Percentiles rank a stretch among this genome's conserved stretches.
phyloP scores from a whole-genome alignment of 2,797 vertebrate genomes.

The Cuculus canorus region DNA sequence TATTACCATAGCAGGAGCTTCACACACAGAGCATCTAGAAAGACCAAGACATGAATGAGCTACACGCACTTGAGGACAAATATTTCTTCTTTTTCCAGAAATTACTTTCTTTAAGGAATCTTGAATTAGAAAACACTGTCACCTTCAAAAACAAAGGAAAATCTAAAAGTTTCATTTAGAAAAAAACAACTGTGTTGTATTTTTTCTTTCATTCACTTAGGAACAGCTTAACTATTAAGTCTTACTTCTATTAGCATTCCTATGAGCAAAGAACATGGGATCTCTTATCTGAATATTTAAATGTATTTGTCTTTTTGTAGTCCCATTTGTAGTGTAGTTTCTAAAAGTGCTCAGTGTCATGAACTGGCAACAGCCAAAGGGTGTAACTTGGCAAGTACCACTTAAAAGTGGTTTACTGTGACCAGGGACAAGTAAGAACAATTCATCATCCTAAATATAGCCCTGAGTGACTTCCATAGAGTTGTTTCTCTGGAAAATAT shows the following conservation, averaged over 20 bases:
- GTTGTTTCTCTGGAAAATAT: background rate
- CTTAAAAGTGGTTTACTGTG: background rate
- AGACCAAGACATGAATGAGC: background rate
- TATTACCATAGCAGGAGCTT: constrained; percentile 96
- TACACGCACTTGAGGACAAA: background rate
- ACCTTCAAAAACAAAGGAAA: background rate
- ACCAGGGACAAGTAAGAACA: background rate
- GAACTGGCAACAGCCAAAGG: background rate
- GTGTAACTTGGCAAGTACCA: background rate
- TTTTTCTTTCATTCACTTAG: background rate
- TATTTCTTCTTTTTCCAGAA: background rate
- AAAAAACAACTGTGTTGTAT: background rate
- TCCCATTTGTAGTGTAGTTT: background rate
- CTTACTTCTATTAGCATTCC: background rate
- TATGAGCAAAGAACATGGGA: background rate
- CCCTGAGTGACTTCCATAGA: background rate
- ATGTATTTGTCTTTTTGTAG: background rate
- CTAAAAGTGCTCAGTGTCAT: background rate
- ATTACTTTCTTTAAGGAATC: background rate
- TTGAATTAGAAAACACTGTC: background rate
- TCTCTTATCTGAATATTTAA: background rate
- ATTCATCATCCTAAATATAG: background rate
- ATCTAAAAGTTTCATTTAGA: background rate
- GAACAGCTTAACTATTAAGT: background rate
- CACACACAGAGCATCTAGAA: constrained; percentile 92